phyloP scores from a whole-genome alignment of 2,888 invertebrate species.

The Philereme vetulata region DNA sequence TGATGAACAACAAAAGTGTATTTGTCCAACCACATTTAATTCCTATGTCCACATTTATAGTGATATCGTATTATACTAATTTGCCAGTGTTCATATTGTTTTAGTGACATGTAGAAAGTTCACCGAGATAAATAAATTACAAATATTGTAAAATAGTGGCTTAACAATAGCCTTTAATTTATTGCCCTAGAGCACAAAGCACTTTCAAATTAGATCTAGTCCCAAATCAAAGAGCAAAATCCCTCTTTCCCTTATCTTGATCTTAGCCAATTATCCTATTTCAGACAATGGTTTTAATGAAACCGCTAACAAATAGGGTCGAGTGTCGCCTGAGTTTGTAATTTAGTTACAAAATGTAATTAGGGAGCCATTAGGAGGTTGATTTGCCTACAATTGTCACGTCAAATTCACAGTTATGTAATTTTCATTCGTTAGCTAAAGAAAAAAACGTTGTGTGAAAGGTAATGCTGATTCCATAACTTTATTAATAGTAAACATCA shows the following conservation, averaged over 20 bases:
- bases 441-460: neutral
- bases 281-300: slow-evolving; percentile 4
- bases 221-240: neutral
- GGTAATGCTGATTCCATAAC: no score
- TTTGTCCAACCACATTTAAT: no score
- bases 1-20: no score
- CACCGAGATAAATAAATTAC: no score
- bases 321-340: slow-evolving; percentile 39
- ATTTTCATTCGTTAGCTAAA: slow-evolving; percentile 16
- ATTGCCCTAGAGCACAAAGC: neutral
- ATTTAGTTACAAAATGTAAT: slow-evolving; percentile 45
- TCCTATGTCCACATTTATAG: no score
- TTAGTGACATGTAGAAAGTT: no score
- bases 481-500: no score
- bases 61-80: no score
- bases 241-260: neutral
- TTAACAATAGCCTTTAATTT: no score
- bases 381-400: slow-evolving; percentile 38
- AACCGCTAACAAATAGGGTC: slow-evolving; percentile 29
- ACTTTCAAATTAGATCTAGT: neutral
- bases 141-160: no score
- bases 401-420: slow-evolving; percentile 25
- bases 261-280: slow-evolving; percentile 11
- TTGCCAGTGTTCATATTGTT: no score
- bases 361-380: slow-evolving; percentile 36